Conservation (phyloP, 2,888 invertebrate genomes). For the Rhingia rostrata region DNA sequence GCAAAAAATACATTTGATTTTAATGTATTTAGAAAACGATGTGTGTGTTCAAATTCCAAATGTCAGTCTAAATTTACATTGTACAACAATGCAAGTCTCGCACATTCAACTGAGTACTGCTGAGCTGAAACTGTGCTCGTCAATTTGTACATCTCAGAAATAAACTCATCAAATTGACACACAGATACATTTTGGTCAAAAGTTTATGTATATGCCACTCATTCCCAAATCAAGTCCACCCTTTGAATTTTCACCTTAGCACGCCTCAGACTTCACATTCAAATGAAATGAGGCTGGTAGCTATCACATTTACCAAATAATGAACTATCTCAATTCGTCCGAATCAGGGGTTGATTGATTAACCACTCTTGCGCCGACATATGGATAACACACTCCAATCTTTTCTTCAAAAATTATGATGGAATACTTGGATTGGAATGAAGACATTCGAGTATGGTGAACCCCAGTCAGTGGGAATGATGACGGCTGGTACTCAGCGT, state of each 20-base stretch:
- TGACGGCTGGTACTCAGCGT: constrained; percentile 53
- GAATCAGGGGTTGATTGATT: constrained; percentile 56
- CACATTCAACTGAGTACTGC: constrained; percentile 21
- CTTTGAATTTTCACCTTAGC: constrained; percentile 1
- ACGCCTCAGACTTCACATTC: neutral
- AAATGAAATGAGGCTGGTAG: neutral
- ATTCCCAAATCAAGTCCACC: neutral
- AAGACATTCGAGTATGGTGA: constrained; percentile 30
- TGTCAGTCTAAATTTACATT: constrained; percentile 36
- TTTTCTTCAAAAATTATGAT: constrained; percentile 42
- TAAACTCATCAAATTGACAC: constrained; percentile 27
- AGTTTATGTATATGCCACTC: neutral
- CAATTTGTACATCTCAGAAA: constrained; percentile 21
- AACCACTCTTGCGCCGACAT: constrained; percentile 53
- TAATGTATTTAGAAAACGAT: neutral
- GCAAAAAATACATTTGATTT: neutral
- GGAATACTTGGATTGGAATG: constrained; percentile 19
- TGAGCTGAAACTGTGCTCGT: neutral
- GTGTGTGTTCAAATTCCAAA: constrained; percentile 7
- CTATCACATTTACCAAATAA: neutral
- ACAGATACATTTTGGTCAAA: neutral
- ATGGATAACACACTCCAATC: constrained; percentile 47
- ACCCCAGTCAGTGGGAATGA: constrained; percentile 18
- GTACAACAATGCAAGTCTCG: constrained; percentile 28
- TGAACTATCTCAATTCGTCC: constrained; percentile 1